Evolutionary conservation across 2,888 invertebrate genomes (phyloP).

Genomic region (Pheosia gnoma): DNA sequence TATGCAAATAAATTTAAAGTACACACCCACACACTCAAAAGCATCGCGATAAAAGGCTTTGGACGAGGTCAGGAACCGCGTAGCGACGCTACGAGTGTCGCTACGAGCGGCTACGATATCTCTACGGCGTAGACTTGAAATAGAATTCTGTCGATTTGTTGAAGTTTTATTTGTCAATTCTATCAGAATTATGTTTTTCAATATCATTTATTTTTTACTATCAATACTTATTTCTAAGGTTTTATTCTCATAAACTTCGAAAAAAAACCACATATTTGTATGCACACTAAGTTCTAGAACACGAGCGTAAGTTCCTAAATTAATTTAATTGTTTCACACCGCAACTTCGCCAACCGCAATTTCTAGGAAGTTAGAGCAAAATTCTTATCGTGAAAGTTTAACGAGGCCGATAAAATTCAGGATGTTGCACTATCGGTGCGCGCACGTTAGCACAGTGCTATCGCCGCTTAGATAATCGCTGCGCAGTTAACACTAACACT

Average conservation of each 20-base stretch:
- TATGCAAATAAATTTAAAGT: slow-evolving; percentile 42
- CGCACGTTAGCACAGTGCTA: neutral
- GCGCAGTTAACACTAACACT: neutral
- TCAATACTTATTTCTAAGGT: no score
- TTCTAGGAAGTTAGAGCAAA: neutral
- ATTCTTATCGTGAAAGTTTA: neutral
- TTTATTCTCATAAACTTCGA: no score
- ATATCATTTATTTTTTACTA: neutral
- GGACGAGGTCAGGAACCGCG: slow-evolving; percentile 34
- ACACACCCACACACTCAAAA: slow-evolving; percentile 26
- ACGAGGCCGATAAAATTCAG: neutral
- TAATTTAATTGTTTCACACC: neutral
- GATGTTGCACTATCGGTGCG: neutral
- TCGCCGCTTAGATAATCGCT: slow-evolving; percentile 4
- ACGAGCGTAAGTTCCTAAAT: neutral
- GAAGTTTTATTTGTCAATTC: slow-evolving; percentile 17
- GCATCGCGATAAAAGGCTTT: slow-evolving; percentile 38
- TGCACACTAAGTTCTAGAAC: neutral
- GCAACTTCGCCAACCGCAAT: neutral
- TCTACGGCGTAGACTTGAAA: slow-evolving; percentile 30
- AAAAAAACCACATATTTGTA: no score
- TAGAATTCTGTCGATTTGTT: slow-evolving; percentile 34
- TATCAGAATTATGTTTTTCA: slow-evolving; percentile 8
- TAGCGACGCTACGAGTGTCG: slow-evolving; percentile 38
- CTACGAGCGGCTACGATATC: slow-evolving; percentile 40